Evolutionary conservation across 2,797 vertebrate species (phyloP), one percentile per base, ranked within the genome.

Genomic region (Tachyglossus aculeatus): DNA sequence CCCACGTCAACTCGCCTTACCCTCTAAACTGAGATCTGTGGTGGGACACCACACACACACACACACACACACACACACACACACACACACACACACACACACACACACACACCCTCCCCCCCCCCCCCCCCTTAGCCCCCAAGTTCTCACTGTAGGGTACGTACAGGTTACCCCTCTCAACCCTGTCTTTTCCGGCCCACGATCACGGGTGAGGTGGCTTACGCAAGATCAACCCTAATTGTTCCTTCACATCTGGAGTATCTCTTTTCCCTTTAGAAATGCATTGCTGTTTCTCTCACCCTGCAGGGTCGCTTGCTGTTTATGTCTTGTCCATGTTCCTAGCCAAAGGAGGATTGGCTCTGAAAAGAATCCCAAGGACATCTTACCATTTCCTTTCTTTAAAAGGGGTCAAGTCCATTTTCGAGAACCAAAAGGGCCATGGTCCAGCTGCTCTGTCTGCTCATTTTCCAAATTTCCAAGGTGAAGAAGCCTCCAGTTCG

Each of bases 131-230:
- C n/a, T n/a, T n/a, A n/a, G n/a, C n/a, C n/a, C n/a, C n/a, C n/a
- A n/a, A n/a, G 14, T 75, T 58, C 77, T 50, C 75, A 31, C 55
- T 47, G n/a, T n/a, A 31, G 68, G 67, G 67, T 39, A n/a, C 4
- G 15, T 82, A 80, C 84, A 77, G 50, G 77, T 80, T 55, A 74
- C 57, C 25, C 77, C 72, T 70, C 36, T 12, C 52, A 29, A 74
- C 44, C 19, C 66, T 43, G 38, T 78, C 74, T 84, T 77, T 84
- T 84, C 77, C 82, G 82, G 80, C 60, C 44, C n/a, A 33, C 44
- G 10, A 63, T 41, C 72, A 27, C 41, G 60, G 33, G 33, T n/a
- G 44, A 77, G 69, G 63, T 79, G 57, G 69, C 63, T 68, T 51
- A 52, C 21, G 39, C 40, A 1, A 44, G 61, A 27, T 32, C 39